Base-by-base conservation (phyloP, 2,797 vertebrate species). In the Silurus aristotelis region DNA sequence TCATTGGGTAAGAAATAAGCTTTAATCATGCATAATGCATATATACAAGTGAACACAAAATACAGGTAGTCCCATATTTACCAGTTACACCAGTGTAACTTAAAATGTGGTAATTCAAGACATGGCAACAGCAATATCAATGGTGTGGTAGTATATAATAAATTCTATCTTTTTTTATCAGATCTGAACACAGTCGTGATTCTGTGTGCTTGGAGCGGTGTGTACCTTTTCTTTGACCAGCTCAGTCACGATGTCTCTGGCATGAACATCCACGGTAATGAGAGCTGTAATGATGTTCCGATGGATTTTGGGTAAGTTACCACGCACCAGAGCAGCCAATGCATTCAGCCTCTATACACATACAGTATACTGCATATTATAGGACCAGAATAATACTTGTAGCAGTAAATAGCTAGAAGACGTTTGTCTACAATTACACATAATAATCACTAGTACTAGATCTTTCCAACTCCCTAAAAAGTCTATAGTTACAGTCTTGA, bases 261-360 rank as follows among this genome's bases (percentile, higher is more conserved):
- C 96, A 5, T 97, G 96, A 9, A 97, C 95, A 73, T 97, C 95
- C 13, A 94, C 94, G 43, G 97, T 97, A 90, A 98, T 98, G 81
- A 98, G 93, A 25, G 97, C 96, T 4, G 97, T 97, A 89, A 98
- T 92, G 84, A 97, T 97, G 88, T 96, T 96, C 82, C 96, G 94
- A 88, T 97, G 96, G 83, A 97, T 92, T 89, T 91, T 91, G 81
- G 96, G 94, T 82, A 98, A 94, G 15, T 88, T 92, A 48, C 96
- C 96, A 84, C 96, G 94, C 20, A 97, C 96, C 87, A 97, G 31
- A 55, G 93, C 94, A 48, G 97, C 97, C 87, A 98, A 90, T n/a
- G 93, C 92, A 91, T 97, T 98, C 87, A 98, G 88, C 90, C 96
- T 95, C 97, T 98, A 88, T 0, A 89, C 52, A 70, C 58, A 85